Evolutionary conservation across 2,797 vertebrate genomes (phyloP), one percentile per base, ranked within the genome.

Genomic region (Notolepis coatsorum): DNA sequence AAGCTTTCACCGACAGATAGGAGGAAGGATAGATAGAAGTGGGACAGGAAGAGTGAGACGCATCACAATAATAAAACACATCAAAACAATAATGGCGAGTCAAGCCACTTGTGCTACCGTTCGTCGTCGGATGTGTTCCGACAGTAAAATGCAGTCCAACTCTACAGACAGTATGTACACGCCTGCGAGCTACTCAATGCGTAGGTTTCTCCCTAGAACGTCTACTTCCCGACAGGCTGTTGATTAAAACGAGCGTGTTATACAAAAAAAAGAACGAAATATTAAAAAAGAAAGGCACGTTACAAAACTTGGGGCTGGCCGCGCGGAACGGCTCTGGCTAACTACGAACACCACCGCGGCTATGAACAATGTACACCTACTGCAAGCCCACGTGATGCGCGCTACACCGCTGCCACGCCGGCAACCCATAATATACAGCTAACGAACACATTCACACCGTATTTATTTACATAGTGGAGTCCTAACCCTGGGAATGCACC

Each of bases 241-340:
- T 71, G 60, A 56, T 65, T 15, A 56, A 59, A 2, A 67, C 67
- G 3, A 17, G 47, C 30, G 61, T 12, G 43, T 78, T 56, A 71
- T 75, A n/a, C n/a, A n/a, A n/a, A n/a, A n/a, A n/a, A n/a, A n/a
- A n/a, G n/a, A n/a, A n/a, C n/a, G n/a, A n/a, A n/a, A n/a, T n/a
- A n/a, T n/a, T n/a, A n/a, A n/a, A 59, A 61, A 88, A 80, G 38
- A 86, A 93, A 90, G 87, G 89, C 89, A 92, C 89, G 25, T 86
- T 73, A 70, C 81, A 53, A 85, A 65, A 49, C 65, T 63, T 41
- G 43, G n/a, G n/a, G 78, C 45, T 31, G 46, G 54, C 57, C 33
- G 75, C 35, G 43, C 68, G 56, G 52, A 67, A 82, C 64, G 30
- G 28, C 48, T 61, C 45, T 48, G 59, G 70, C 69, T 72, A n/a